These are phyloP conservation scores for Hycleus cichorii DNA, from an alignment of 1,140 invertebrate genomes.

Conservation along the genomic window DNA sequence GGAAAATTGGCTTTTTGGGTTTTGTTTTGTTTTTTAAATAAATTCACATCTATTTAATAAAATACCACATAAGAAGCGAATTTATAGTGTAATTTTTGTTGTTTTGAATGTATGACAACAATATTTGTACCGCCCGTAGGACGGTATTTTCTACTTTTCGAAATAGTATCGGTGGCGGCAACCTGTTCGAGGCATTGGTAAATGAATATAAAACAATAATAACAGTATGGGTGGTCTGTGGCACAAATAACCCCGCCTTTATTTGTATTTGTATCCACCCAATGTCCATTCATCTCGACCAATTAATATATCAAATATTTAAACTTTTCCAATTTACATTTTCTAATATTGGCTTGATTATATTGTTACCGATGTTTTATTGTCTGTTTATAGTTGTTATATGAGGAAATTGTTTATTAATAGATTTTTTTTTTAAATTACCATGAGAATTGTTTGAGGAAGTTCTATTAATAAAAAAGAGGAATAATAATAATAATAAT, in stretches of 20 bases:
- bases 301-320: slow-evolving; percentile 29
- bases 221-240: slow-evolving; percentile 21
- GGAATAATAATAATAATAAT: not conserved
- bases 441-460: not conserved
- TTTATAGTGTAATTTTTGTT: too few species aligned
- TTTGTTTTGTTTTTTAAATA: too few species aligned
- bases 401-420: too few species aligned
- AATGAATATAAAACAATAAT: slow-evolving; percentile 21
- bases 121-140: too few species aligned
- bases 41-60: too few species aligned
- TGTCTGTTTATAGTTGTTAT: not conserved
- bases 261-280: slow-evolving; percentile 27
- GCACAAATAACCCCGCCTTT: slow-evolving; percentile 27
- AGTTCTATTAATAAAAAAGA: slow-evolving; percentile 25
- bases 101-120: too few species aligned
- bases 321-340: slow-evolving; percentile 21
- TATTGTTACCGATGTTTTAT: slow-evolving; percentile 9
- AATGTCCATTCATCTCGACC: slow-evolving; percentile 25
- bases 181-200: slow-evolving; percentile 14
- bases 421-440: not conserved
- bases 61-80: too few species aligned
- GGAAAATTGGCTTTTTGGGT: too few species aligned
- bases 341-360: slow-evolving; percentile 5
- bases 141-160: too few species aligned
- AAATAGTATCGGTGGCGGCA: not conserved